phyloP scores from a whole-genome alignment of 1,140 invertebrate genomes.

The Drosophila bocqueti region DNA sequence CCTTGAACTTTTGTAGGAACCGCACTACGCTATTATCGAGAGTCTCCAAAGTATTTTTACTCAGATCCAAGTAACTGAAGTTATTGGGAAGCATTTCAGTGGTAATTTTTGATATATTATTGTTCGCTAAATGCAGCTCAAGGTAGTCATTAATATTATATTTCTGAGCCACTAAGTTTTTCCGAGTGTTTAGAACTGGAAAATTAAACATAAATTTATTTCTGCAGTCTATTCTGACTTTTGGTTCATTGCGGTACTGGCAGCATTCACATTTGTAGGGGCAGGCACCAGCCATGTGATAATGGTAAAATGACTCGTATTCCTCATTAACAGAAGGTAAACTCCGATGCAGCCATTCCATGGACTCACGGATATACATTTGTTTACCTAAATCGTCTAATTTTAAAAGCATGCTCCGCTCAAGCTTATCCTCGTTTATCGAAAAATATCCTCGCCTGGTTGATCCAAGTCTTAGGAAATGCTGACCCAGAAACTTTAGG shows the following conservation, averaged over 20 bases:
- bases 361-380: conserved; percentile 11
- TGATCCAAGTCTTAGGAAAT: conserved; percentile 6
- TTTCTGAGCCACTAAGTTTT: neutral
- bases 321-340: neutral
- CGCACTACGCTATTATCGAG: conserved; percentile 10
- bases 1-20: neutral
- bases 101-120: conserved; percentile 6
- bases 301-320: conserved; percentile 3
- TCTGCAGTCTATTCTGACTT: conserved; percentile 1
- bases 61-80: conserved; percentile 15
- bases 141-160: neutral
- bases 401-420: conserved; percentile 2
- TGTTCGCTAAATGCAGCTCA: conserved; percentile 8
- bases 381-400: neutral
- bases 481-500: conserved; percentile 12
- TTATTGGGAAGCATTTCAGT: neutral
- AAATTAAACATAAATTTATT: conserved; percentile 2
- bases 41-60: conserved; percentile 9
- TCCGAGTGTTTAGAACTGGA: neutral
- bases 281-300: neutral
- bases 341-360: conserved; percentile 15
- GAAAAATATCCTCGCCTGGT: neutral
- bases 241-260: neutral
- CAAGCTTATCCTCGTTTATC: conserved; percentile 2
- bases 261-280: conserved; percentile 27